Evolutionary conservation across 2,888 invertebrate species (phyloP), one percentile per base, ranked within the genome.

Genomic region (Cyrtodaria siliqua): DNA sequence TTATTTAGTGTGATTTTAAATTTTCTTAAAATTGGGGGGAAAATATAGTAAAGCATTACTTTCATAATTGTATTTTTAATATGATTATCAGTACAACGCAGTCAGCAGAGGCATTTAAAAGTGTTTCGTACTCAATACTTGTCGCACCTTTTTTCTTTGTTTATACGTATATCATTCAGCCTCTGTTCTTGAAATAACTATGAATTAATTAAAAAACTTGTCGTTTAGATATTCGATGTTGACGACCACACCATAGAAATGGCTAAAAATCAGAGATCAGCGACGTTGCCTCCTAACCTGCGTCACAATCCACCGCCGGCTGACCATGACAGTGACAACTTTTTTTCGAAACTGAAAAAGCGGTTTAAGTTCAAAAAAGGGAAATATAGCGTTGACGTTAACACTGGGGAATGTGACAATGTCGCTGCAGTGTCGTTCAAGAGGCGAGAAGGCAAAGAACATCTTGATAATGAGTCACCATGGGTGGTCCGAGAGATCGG

Each of bases 381-480:
- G 14, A 72, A 67, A 27, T 80, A 80, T 47, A 57, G 73, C 47
- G 74, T 73, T 14, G 76, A 75, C 24, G 72, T 77, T 1, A 73
- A 62, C 29, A 76, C 80, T 6, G 80, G 80, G n/a, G 76, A 80
- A 49, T 80, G 80, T 57, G 70, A 70, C 1, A 80, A 80, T 60
- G 53, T 80, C 16, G 56, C 69, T 6, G 55, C 68, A 16, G 73
- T 80, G 26, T 80, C 80, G 2, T 80, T 80, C 42, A 73, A 63
- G 62, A 80, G 73, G 42, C 52, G 73, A 9, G 52, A 73, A 40
- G 74, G 73, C 49, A 40, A 38, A 14, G 76, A 76, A 40, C 52
- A 44, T 4, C 24, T 63, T 16, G 67, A 64, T 16, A 50, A 52
- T 29, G 80, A 73, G n/a, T 42, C 60, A 6, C 66, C 73, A 16